Base-by-base conservation (phyloP, 2,113 vertebrate genomes). In the Urocolius indicus region DNA sequence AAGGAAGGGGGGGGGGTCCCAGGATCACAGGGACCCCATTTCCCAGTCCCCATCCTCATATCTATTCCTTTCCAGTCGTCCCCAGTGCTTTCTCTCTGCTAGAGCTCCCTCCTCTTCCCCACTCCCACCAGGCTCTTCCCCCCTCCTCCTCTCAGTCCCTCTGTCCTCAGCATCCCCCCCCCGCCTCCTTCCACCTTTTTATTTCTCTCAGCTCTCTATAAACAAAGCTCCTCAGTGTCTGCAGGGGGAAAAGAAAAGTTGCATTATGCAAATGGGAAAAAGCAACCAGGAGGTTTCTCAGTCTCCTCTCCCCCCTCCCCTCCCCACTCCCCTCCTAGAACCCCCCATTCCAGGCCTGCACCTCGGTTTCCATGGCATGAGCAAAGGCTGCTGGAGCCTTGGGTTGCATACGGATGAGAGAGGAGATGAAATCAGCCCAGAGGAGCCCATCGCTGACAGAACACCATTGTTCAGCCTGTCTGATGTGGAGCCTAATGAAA, bases 191-290 rank as follows among this genome's bases (percentile, higher is more conserved):
- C n/a, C n/a, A n/a, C 38, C 38, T 41, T 12, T 41, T 12, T 41
- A 41, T 89, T 87, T 87, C 79, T 92, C 92, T 95, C 43, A 2
- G 75, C 88, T 85, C 82, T 90, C 95, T 93, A 90, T 84, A 96
- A 97, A 98, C 98, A 98, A 98, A 97, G 97, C 94, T 21, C 84
- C 74, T 97, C 96, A 97, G 97, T 98, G 98, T 98, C 97, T 98
- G 93, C 9, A 41, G 38, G 75, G 46, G 90, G 96, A 97, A 96
- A 97, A 96, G 86, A 97, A 95, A 97, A 96, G 93, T 97, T 96
- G 96, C 93, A 97, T 97, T 98, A 98, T 98, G 98, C 97, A 98
- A 98, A 98, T 98, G 95, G 96, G 91, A 96, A 96, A 94, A 69
- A 87, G 74, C 61, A 95, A 93, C 75, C 86, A 77, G 93, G 97